These are phyloP conservation scores for Melanocharis versteri DNA, from an alignment of 2,113 vertebrate genomes.

Conservation along the genomic window DNA sequence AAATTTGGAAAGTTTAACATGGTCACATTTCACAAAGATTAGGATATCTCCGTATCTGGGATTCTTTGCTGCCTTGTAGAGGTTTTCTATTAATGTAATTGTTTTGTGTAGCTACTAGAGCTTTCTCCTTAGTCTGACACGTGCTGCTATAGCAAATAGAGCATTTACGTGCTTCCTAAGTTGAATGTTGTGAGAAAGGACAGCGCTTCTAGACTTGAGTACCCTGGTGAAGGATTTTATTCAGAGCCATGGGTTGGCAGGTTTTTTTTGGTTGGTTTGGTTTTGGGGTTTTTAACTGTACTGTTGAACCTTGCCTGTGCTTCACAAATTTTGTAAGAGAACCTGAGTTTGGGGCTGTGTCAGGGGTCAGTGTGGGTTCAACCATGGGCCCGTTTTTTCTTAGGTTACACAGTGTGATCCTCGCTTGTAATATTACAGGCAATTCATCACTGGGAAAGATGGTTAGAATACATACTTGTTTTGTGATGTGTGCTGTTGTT, in stretches of 20 bases:
- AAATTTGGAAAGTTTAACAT: not conserved
- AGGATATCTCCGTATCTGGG: not conserved
- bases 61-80: not conserved
- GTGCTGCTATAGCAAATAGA: not conserved
- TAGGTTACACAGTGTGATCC: not conserved
- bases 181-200: not conserved
- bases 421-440: not conserved
- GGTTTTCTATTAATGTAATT: not conserved
- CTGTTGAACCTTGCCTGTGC: not conserved
- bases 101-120: not conserved
- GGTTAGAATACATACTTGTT: not conserved
- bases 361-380: not conserved
- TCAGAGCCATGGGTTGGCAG: not conserved
- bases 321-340: not conserved
- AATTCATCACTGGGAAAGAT: not conserved
- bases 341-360: not conserved
- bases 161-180: not conserved
- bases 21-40: not conserved
- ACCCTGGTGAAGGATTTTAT: not conserved
- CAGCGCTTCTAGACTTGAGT: not conserved
- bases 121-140: not conserved
- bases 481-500: not conserved
- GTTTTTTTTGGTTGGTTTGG: not conserved
- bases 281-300: not conserved
- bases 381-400: not conserved